Percentiles rank a stretch among this genome's conserved stretches.
Evolutionary conservation across 2,797 vertebrate genomes (phyloP).

Genomic region (Acanthornis magna): DNA sequence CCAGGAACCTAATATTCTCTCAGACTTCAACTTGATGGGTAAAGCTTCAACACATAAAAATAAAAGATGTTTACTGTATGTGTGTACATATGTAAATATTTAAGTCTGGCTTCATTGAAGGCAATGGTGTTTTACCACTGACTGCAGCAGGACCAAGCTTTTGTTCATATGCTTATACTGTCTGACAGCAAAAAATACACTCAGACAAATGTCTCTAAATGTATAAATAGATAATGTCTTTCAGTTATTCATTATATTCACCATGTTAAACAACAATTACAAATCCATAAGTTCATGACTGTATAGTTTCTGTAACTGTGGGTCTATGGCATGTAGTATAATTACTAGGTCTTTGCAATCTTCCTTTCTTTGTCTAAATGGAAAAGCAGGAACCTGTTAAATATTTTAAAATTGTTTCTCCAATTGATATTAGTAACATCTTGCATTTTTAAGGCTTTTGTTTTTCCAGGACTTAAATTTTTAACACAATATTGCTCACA

Average conservation of each 20-base stretch:
- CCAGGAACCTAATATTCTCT: background rate
- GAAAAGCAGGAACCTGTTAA: constrained; percentile 13
- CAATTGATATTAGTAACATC: constrained; percentile 14
- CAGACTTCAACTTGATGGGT: background rate
- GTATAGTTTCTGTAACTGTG: background rate
- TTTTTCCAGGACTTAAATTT: constrained; percentile 52
- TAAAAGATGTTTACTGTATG: background rate
- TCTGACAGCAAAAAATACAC: background rate
- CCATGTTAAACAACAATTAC: background rate
- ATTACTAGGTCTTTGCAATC: background rate
- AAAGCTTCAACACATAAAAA: background rate
- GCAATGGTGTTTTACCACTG: background rate
- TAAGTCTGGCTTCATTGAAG: background rate
- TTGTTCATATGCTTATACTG: background rate
- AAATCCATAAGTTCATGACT: background rate
- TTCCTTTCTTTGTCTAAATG: background rate
- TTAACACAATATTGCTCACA: constrained; percentile 58
- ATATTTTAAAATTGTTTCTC: constrained; percentile 36
- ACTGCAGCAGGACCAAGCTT: background rate
- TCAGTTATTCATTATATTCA: background rate
- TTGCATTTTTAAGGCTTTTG: constrained; percentile 54
- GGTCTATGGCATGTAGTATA: background rate
- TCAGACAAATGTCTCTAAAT: background rate
- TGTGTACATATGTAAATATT: background rate
- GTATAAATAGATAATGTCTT: background rate